phyloP scores from a whole-genome alignment of 2,113 vertebrate species.

The Ramphastos sulfuratus region DNA sequence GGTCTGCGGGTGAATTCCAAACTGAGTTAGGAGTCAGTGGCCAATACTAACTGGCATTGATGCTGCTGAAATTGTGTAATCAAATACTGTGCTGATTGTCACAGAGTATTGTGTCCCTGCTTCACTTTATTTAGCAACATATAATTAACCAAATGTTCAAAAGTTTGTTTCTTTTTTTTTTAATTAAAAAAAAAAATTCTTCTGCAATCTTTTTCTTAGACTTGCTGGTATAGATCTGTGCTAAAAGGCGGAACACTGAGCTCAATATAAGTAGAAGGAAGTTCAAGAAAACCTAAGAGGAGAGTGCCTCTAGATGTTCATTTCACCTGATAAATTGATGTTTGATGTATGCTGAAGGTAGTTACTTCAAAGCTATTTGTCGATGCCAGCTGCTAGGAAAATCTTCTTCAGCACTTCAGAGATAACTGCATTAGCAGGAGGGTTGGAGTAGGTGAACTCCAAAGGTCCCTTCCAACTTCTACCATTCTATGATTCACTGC shows the following conservation, averaged over 20 bases:
- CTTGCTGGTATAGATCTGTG: not conserved
- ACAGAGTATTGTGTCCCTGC: not conserved
- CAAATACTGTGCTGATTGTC: not conserved
- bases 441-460: too few species aligned
- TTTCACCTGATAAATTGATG: not conserved
- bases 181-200: too few species aligned
- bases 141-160: not conserved
- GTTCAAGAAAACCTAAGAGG: not conserved
- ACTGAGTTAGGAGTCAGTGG: not conserved
- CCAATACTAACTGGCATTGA: not conserved
- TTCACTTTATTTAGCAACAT: not conserved
- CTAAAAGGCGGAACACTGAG: not conserved
- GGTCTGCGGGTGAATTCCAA: not conserved
- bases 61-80: not conserved
- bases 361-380: not conserved
- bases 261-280: not conserved
- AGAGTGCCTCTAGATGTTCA: not conserved
- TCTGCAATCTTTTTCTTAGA: not conserved
- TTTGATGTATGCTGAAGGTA: not conserved
- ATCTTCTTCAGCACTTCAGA: not conserved
- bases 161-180: not conserved
- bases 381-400: not conserved
- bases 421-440: too few species aligned
- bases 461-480: too few species aligned
- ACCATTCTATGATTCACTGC: not conserved